Percentiles rank a stretch among this genome's conserved stretches.
These are phyloP conservation scores for Alethe diademata DNA, from an alignment of 2,113 vertebrate species.

Conservation along the genomic window DNA sequence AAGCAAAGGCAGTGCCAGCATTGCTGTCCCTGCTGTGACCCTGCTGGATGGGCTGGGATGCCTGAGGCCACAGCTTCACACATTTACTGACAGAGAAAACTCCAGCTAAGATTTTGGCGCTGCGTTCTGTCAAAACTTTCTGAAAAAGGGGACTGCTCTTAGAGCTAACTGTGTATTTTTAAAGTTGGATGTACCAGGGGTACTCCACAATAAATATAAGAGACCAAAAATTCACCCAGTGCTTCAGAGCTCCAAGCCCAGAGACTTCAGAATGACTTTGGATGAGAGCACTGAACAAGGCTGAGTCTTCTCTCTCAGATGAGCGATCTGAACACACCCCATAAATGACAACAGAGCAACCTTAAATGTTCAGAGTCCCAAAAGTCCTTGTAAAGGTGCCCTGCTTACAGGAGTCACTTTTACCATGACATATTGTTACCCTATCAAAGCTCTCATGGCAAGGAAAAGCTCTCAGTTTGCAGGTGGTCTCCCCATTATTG, in stretches of 20 bases:
- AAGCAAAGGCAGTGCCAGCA: not conserved
- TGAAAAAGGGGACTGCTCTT: not conserved
- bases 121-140: not conserved
- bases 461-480: not conserved
- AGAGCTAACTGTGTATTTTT: not conserved
- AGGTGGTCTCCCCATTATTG: not conserved
- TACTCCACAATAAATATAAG: rapidly evolving
- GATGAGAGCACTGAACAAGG: not conserved
- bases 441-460: not conserved
- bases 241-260: not conserved
- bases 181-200: not conserved
- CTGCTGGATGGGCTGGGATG: not conserved
- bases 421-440: rapidly evolving
- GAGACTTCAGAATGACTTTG: not conserved
- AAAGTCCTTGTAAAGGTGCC: not conserved
- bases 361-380: not conserved
- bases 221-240: not conserved
- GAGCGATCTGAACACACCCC: not conserved
- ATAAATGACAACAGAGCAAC: not conserved
- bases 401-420: not conserved
- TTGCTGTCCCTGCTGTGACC: not conserved
- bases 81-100: not conserved
- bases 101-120: not conserved
- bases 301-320: not conserved
- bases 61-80: not conserved